Evolutionary conservation across 2,113 vertebrate genomes (phyloP), one percentile per base, ranked within the genome.

Genomic region (Planiliza haematocheilus): DNA sequence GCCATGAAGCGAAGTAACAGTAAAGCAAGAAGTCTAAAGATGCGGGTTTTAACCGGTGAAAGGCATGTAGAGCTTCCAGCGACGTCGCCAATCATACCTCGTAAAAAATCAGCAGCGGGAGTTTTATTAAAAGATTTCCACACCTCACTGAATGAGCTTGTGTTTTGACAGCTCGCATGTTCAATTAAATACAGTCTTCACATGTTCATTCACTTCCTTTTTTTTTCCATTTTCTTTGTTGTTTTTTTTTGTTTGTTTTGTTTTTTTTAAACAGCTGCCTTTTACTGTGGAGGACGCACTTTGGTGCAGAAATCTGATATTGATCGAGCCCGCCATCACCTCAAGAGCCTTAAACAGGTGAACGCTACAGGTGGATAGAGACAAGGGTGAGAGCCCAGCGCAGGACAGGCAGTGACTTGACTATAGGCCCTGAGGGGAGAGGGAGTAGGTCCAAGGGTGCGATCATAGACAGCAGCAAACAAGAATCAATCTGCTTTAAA

Each of bases 341-440:
- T 57, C 34, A 8, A 58, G 59, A 30, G 63, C 57, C 65, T 77
- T 30, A 13, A 73, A 70, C 53, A 61, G 67, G 63, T 68, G 82
- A 79, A 59, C 20, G 62, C 55, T 66, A 82, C 69, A 43, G 79
- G 68, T 78, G 75, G 52, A 65, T 7, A 30, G 66, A 83, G 74
- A 59, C 58, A 50, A 46, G 65, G 68, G 77, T 53, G 77, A 84
- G 78, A 84, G 78, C 65, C 36, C 58, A 83, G 85, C 49, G 70
- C 72, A 79, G 77, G 82, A 81, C 77, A 89, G 93, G 86, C 91
- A 92, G 91, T 92, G 89, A 90, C 75, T 70, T 88, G 91, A 92
- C 91, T 91, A 89, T 49, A 82, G 81, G 88, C 88, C 89, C 88
- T 91, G 91, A 92, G 91, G 82, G 82, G 79, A 45, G 75, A 55